Conservation (phyloP, 1,140 invertebrate genomes). For the Latrodectus geometricus region DNA sequence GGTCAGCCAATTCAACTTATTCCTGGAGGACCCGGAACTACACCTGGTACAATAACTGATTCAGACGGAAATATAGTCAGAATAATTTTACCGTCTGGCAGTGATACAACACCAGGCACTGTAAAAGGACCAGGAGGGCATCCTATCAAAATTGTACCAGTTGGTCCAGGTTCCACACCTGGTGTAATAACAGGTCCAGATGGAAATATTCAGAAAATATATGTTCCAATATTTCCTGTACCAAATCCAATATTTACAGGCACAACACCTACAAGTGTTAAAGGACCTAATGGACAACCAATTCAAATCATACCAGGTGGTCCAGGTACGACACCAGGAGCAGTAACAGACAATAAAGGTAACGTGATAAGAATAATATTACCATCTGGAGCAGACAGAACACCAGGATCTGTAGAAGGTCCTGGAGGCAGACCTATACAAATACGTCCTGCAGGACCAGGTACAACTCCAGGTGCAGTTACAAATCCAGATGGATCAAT, state of each 20-base stretch:
- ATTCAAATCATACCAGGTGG: constrained; percentile 2
- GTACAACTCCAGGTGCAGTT: constrained; percentile 3
- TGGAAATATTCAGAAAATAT: neutral
- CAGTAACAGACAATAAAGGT: constrained; percentile 1
- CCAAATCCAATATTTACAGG: neutral
- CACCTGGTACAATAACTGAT: constrained; percentile 4
- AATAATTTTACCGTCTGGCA: neutral
- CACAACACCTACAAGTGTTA: neutral
- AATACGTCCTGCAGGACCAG: constrained; percentile 11
- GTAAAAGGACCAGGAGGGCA: neutral
- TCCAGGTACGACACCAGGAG: constrained; percentile 24
- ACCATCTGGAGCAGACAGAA: neutral
- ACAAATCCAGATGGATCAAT: neutral
- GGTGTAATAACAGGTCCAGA: neutral
- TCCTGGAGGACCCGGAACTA: neutral
- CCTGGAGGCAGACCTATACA: constrained; percentile 3
- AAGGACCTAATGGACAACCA: neutral
- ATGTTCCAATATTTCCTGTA: neutral
- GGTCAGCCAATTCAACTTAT: constrained; percentile 1
- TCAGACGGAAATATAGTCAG: neutral
- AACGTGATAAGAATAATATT: neutral
- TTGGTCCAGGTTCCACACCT: neutral
- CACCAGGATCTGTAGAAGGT: neutral
- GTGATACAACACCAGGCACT: too few species aligned
- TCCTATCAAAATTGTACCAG: neutral